Percentiles rank a stretch among this genome's conserved stretches.
Evolutionary conservation across 2,888 invertebrate genomes (phyloP).

Genomic region (Cosmia pyralina): DNA sequence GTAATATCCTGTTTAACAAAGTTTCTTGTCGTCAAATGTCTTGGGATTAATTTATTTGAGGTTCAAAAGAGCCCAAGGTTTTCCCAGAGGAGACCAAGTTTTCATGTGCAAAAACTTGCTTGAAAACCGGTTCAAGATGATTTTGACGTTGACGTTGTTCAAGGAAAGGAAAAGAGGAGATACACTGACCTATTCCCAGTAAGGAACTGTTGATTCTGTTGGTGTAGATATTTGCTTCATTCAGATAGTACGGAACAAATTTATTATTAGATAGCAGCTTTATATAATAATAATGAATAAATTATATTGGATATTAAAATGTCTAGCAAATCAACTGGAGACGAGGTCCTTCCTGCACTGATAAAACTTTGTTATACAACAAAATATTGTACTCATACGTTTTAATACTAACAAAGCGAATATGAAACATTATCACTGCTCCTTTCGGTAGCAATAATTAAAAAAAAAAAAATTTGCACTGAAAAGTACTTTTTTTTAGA

Average conservation of each 20-base stretch:
- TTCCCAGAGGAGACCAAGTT: slow-evolving; percentile 24
- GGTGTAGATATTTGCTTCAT: neutral
- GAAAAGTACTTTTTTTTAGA: no score
- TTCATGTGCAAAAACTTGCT: slow-evolving; percentile 25
- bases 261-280: slow-evolving; percentile 45
- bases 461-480: no score
- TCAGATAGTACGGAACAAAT: slow-evolving; percentile 32
- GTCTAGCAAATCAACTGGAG: slow-evolving; percentile 44
- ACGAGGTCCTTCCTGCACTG: slow-evolving; percentile 48
- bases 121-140: neutral
- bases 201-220: neutral
- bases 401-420: neutral
- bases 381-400: slow-evolving; percentile 9
- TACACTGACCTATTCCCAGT: slow-evolving; percentile 52
- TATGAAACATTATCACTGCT: no score
- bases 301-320: slow-evolving; percentile 35
- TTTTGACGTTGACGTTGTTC: slow-evolving; percentile 1
- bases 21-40: slow-evolving; percentile 37
- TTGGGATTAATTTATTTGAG: slow-evolving; percentile 44
- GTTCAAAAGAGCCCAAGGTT: slow-evolving; percentile 31
- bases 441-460: no score
- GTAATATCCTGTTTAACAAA: slow-evolving; percentile 20
- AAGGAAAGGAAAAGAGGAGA: neutral
- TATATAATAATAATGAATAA: slow-evolving; percentile 35
- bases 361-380: slow-evolving; percentile 35